A percentile compares a stretch with the other conserved stretches of the same genome.
These are phyloP conservation scores for Ischnura elegans DNA, from an alignment of 2,888 invertebrate genomes.

Conservation along the genomic window DNA sequence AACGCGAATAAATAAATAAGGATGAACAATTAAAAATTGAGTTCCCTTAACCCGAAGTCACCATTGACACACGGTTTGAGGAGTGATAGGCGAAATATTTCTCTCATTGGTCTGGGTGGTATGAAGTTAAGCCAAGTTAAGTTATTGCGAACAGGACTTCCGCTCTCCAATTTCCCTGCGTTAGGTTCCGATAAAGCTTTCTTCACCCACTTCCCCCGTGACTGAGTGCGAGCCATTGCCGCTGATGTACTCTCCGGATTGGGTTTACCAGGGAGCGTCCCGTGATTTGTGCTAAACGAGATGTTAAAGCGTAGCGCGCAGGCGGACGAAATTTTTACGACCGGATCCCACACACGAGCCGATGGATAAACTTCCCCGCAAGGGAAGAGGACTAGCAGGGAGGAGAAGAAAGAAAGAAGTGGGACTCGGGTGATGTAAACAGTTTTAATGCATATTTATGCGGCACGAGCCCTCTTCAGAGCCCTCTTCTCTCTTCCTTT, in stretches of 20 bases:
- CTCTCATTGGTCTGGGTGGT: too few species aligned
- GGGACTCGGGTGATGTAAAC: slow-evolving; percentile 38
- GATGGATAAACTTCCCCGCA: slow-evolving; percentile 15
- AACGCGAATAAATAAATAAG: too few species aligned
- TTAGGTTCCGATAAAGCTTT: too few species aligned
- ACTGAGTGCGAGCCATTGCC: too few species aligned
- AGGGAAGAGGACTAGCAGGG: background rate
- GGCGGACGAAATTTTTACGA: slow-evolving; percentile 54
- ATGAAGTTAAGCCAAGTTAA: too few species aligned
- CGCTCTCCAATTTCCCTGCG: too few species aligned
- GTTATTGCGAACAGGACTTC: too few species aligned
- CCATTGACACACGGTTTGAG: too few species aligned
- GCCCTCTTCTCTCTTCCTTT: too few species aligned
- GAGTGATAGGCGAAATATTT: too few species aligned
- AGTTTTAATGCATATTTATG: slow-evolving; percentile 55
- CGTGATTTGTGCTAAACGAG: slow-evolving; percentile 54
- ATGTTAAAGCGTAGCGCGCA: slow-evolving; percentile 16
- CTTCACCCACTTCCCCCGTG: background rate
- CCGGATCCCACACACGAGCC: background rate
- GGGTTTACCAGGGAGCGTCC: slow-evolving; percentile 55
- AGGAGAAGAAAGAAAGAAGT: background rate
- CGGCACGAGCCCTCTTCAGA: background rate
- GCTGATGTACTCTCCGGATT: slow-evolving; percentile 55
- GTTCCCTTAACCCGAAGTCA: too few species aligned
- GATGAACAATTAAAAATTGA: too few species aligned